Evolutionary conservation across 1,140 invertebrate genomes (phyloP), one percentile per base, ranked within the genome.

Genomic region (Zelostemma sp.): DNA sequence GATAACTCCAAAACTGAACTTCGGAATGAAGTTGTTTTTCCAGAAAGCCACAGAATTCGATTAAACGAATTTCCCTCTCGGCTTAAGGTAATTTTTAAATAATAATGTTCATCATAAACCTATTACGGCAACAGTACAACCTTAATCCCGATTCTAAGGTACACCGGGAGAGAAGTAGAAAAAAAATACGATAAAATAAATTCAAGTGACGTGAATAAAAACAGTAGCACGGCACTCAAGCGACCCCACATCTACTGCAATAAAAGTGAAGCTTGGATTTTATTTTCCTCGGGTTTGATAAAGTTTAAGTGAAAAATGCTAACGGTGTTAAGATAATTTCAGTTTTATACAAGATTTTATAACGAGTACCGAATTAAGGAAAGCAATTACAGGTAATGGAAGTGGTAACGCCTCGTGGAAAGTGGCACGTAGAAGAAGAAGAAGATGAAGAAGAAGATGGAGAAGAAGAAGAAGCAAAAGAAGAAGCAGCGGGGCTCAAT

Each of bases 381-480:
- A 71, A 76, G 66, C 54, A 75, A 75, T 75, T 68, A 71, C 25
- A 61, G 67, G 54, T 75, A 75, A 75, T 73, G 65, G 54, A 41
- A 40, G 35, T 9, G 43, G 49, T 12, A 31, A 48, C 47, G 12
- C 47, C 21, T 28, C 18, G 45, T 3, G 11, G 28, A 17, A 31
- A 43, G 38, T 48, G 54, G 31, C 45, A 64, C 49, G 49, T 19
- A 45, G 35, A 15, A 54, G 17, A 25, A 50, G 19, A 45, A 45
- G 21, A 15, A 59, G 43, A n/a, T n/a, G n/a, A n/a, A n/a, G n/a
- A n/a, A n/a, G n/a, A n/a, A n/a, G n/a, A 55, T 50, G 53, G 50
- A 61, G 55, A 57, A 19, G 25, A 46, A n/a, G n/a, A n/a, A n/a
- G n/a, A n/a, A n/a, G n/a, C n/a, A n/a, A 25, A 25, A 50, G 19